Conservation (phyloP, 2,888 invertebrate genomes). For the Morpho deidamia region DNA sequence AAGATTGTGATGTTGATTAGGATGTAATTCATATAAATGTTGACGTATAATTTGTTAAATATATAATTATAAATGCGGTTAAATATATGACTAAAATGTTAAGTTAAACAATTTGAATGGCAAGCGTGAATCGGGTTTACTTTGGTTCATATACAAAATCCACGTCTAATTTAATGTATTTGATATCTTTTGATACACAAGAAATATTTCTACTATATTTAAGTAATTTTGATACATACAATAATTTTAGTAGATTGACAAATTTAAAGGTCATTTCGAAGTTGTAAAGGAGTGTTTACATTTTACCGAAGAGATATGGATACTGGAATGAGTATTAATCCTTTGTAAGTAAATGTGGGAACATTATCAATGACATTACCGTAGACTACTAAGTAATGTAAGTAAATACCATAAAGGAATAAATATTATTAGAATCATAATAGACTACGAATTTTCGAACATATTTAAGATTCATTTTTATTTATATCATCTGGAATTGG, state of each 20-base stretch:
- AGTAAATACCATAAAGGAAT: slow-evolving; percentile 59
- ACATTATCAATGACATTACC: slow-evolving; percentile 52
- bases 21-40: slow-evolving; percentile 63
- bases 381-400: slow-evolving; percentile 44
- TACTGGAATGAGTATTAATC: slow-evolving; percentile 34
- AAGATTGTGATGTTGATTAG: slow-evolving; percentile 74
- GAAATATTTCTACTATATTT: slow-evolving; percentile 22
- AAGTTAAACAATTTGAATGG: slow-evolving; percentile 23
- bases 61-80: slow-evolving; percentile 46
- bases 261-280: slow-evolving; percentile 4
- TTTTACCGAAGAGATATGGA: slow-evolving; percentile 26
- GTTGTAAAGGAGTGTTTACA: slow-evolving; percentile 9
- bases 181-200: slow-evolving; percentile 23
- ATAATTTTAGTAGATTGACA: slow-evolving; percentile 16
- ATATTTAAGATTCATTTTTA: slow-evolving; percentile 24
- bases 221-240: slow-evolving; percentile 22
- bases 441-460: slow-evolving; percentile 35
- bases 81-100: slow-evolving; percentile 29
- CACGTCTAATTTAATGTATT: slow-evolving; percentile 18
- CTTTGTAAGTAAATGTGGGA: slow-evolving; percentile 63
- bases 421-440: slow-evolving; percentile 50
- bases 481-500: slow-evolving; percentile 23
- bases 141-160: slow-evolving; percentile 27
- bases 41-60: slow-evolving; percentile 63
- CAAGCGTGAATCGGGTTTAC: slow-evolving; percentile 21